phyloP scores from a whole-genome alignment of 2,113 vertebrate genomes.

The Xenopus borealis region DNA sequence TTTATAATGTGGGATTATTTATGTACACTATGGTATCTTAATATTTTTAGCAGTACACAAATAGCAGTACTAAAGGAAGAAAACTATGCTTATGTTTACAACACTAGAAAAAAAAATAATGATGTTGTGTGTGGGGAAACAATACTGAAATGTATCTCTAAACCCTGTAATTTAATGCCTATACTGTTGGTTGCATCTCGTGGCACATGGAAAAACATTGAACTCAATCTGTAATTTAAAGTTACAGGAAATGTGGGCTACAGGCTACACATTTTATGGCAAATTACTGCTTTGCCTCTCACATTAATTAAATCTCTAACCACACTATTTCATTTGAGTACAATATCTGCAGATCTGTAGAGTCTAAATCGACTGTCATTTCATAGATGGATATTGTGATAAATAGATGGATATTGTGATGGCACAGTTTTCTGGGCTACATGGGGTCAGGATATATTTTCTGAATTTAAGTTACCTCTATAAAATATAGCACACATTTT shows the following conservation, averaged over 20 bases:
- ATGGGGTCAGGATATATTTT: neutral
- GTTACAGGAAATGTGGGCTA: neutral
- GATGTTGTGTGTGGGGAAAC: too few relatives aligned
- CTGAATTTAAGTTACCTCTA: neutral
- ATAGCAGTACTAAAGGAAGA: too few relatives aligned
- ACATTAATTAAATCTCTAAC: neutral
- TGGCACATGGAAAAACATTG: neutral
- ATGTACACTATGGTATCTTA: too few relatives aligned
- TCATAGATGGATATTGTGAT: neutral
- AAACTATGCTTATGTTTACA: too few relatives aligned
- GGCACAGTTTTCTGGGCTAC: neutral
- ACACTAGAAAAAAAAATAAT: too few relatives aligned
- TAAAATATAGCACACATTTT: too few relatives aligned
- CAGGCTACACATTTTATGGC: neutral
- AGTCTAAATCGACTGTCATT: neutral
- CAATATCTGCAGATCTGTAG: neutral
- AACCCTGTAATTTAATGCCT: too few relatives aligned
- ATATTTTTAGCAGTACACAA: too few relatives aligned
- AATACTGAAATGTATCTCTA: too few relatives aligned
- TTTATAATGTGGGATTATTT: too few relatives aligned
- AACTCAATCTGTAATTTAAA: slow-evolving; percentile 2
- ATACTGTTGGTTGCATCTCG: neutral
- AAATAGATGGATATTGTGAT: neutral
- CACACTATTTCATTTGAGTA: neutral
- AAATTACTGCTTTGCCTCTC: neutral